Evolutionary conservation across 2,888 invertebrate genomes (phyloP).

Genomic region (Mechanitis messenoides): DNA sequence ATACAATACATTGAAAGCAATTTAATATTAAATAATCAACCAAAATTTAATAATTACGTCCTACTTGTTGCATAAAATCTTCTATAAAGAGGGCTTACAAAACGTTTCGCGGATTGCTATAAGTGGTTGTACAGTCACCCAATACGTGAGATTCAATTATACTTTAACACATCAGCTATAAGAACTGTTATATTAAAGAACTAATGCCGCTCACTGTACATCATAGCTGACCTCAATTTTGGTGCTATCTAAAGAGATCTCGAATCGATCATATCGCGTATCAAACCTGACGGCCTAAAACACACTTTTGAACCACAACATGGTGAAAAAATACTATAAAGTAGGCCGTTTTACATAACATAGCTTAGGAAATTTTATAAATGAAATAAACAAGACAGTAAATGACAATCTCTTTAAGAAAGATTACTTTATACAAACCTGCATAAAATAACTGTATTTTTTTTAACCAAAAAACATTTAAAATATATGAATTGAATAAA

Average conservation of each 20-base stretch:
- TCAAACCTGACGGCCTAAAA: slow-evolving; percentile 46
- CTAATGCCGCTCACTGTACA: slow-evolving; percentile 37
- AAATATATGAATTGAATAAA: too few relatives aligned
- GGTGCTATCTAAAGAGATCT: slow-evolving; percentile 56
- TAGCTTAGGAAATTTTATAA: not conserved
- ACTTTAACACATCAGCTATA: slow-evolving; percentile 14
- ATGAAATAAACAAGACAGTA: not conserved
- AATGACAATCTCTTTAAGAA: not conserved
- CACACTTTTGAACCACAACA: slow-evolving; percentile 31
- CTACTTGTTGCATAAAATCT: slow-evolving; percentile 13
- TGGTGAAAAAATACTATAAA: slow-evolving; percentile 11
- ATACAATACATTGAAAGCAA: too few relatives aligned
- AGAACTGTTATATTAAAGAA: slow-evolving; percentile 11
- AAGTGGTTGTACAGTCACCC: slow-evolving; percentile 30
- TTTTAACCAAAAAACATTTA: too few relatives aligned
- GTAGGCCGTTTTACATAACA: slow-evolving; percentile 7
- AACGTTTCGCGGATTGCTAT: slow-evolving; percentile 25
- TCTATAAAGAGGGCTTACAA: slow-evolving; percentile 25
- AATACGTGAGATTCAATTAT: slow-evolving; percentile 4
- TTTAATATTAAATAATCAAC: not conserved
- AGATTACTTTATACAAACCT: too few relatives aligned
- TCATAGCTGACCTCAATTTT: slow-evolving; percentile 48
- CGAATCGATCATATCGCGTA: slow-evolving; percentile 45
- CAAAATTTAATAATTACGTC: slow-evolving; percentile 26
- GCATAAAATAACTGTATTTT: too few relatives aligned